Evolutionary conservation across 64 coral and sea anemone species (phyloP), one percentile per base, ranked within the genome.

Genomic region (Exaiptasia diaphana): DNA sequence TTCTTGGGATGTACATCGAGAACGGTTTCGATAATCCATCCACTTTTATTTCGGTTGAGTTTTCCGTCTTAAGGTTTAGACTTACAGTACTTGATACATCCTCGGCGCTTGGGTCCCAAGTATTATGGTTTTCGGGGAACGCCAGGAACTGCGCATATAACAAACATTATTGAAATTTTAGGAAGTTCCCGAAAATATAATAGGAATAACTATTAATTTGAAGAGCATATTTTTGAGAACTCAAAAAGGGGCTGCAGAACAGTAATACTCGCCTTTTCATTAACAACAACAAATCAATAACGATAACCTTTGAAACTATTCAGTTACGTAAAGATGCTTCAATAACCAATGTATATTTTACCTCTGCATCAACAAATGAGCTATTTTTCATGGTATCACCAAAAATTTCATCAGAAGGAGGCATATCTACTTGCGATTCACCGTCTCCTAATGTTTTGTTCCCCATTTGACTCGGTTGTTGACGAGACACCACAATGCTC

Each of bases 1-100:
- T 33, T 23, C 56, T 68, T 34, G 83, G 53, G 45, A 86, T 86
- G 12, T 70, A 49, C 6, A 86, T 38, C 40, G 44, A 59, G 54
- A 86, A 76, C 2, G 28, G 35, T 5, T 41, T 63, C 36, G 55
- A 6, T 45, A 86, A 42, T n/a, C 30, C 58, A 2, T 38, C 43
- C 4, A 86, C 45, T 11, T 86, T 64, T 35, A 86, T 59, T 23
- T 27, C 83, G 22, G 5, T 45, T 4, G 46, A 24, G 34, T 58
- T 60, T 15, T 86, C 57, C 12, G 62, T 55, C 64, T 76, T 59
- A 3, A 86, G 69, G 5, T 60, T 25, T 29, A 86, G 41, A 35
- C 53, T 76, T 17, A 86, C 53, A 23, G 76, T 38, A 33, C 53
- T 49, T 48, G 53, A 63, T 22, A 86, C 28, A 29, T 32, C 38